Evolutionary conservation across 2,113 vertebrate genomes (phyloP).

Genomic region (Alligator mississippiensis): DNA sequence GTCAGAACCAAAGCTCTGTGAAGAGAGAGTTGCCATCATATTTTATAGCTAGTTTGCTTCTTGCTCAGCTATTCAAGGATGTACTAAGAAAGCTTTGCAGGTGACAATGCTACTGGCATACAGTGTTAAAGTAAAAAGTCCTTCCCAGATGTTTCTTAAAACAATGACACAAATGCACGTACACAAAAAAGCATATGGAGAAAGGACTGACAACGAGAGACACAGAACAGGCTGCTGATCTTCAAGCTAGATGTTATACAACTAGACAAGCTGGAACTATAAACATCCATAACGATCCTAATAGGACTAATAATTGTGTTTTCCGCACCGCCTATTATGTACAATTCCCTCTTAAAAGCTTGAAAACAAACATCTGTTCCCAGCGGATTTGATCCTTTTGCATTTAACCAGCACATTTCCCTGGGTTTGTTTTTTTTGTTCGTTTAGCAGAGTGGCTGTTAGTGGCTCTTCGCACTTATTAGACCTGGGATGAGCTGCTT

Average conservation of each 20-base stretch:
- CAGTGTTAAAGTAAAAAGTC: constrained; percentile 3
- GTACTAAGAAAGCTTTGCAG: constrained; percentile 27
- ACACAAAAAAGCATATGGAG: not conserved
- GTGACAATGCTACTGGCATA: not conserved
- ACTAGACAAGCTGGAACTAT: constrained; percentile 16
- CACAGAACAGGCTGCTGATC: not conserved
- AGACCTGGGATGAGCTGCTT: not conserved
- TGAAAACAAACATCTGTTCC: not conserved
- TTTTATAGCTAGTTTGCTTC: constrained; percentile 30
- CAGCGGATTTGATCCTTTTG: not conserved
- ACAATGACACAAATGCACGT: constrained; percentile 42
- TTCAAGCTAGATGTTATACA: constrained; percentile 24
- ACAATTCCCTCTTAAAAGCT: not conserved
- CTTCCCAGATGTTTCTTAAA: constrained; percentile 2
- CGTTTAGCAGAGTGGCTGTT: not conserved
- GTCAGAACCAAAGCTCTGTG: constrained; percentile 33
- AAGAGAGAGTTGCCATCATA: constrained; percentile 21
- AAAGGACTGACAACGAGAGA: not conserved
- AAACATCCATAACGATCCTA: constrained; percentile 39
- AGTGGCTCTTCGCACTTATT: not conserved
- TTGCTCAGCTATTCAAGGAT: not conserved
- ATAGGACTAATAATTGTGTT: not conserved
- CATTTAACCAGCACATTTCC: not conserved
- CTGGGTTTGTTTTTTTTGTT: not conserved
- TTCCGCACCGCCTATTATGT: not conserved